Evolutionary conservation across 2,113 vertebrate species (phyloP), one percentile per base, ranked within the genome.

Genomic region (Atrichornis clamosus): DNA sequence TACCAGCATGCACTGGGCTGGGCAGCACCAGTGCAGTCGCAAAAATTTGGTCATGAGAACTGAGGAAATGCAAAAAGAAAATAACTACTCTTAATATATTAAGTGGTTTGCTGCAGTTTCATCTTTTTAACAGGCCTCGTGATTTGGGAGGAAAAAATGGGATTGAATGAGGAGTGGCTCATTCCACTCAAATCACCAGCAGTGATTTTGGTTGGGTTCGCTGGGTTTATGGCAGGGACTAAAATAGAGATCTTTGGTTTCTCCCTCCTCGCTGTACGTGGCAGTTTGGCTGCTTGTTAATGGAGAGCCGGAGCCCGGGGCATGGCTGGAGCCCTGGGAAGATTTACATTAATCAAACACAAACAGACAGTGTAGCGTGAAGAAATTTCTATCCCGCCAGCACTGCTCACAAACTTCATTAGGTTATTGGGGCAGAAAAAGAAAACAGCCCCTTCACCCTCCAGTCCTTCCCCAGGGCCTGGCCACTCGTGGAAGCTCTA

Each of bases 351-450:
- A 97, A 96, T 97, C 97, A 98, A 97, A 98, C 96, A 96, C 96
- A 98, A 95, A 96, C 95, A 94, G 97, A 97, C 97, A 97, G 93
- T 82, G 91, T 98, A 97, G 97, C 98, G 94, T 97, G 97, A 98
- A 98, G 98, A 98, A 97, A 98, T 98, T 95, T 97, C 97, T 97
- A 11, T 91, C 96, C 95, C 86, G 95, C 95, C 87, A 97, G 97
- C 87, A 74, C 82, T 24, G 95, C 94, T 97, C 92, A 84, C 95
- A 83, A 91, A 93, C 96, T 96, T 96, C 94, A 97, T 97, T 92
- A 97, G 97, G 46, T 95, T 98, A 98, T 96, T 98, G 97, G 98
- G 97, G 97, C 97, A 98, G 97, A 98, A 98, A 97, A 97, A 94
- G 93, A 87, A 96, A 97, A 96, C 95, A 96, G 92, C 85, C 90